Conservation (phyloP, 2,888 invertebrate genomes). For the Monoplex corrugatus region DNA sequence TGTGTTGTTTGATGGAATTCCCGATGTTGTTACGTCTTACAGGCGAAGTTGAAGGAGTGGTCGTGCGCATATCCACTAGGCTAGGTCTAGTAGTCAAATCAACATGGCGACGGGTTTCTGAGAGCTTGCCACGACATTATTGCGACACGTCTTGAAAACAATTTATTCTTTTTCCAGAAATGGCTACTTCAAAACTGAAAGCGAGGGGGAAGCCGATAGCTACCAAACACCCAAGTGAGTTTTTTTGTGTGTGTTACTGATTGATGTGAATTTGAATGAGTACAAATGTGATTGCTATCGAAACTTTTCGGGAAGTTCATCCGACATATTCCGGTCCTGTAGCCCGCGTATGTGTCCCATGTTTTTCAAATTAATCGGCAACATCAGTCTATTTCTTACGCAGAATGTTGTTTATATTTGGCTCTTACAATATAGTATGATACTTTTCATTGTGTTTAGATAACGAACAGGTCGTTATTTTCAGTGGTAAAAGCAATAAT, state of each 20-base stretch:
- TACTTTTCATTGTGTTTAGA: not conserved
- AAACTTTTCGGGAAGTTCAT: constrained; percentile 46
- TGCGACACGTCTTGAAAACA: not conserved
- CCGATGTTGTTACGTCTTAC: constrained; percentile 8
- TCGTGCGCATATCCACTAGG: not conserved
- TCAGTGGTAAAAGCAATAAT: not conserved
- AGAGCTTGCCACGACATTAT: not conserved
- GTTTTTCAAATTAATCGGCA: not conserved
- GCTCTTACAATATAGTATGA: not conserved
- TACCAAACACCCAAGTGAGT: constrained; percentile 43
- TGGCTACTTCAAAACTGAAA: constrained; percentile 42
- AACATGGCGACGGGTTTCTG: constrained; percentile 26
- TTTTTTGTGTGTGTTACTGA: not conserved
- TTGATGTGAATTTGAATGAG: not conserved
- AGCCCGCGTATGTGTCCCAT: not conserved
- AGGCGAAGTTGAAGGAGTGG: not conserved
- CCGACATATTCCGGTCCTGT: not conserved
- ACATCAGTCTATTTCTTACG: not conserved
- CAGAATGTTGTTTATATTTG: not conserved
- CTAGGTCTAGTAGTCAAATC: constrained; percentile 2
- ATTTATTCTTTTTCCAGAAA: too few relatives aligned
- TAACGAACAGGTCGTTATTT: not conserved
- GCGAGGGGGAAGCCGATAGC: constrained; percentile 23
- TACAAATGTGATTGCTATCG: not conserved
- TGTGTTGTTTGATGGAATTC: not conserved